A percentile compares a stretch with the other conserved stretches of the same genome.
Evolutionary conservation across 2,797 vertebrate genomes (phyloP).

Genomic region (Chromobotia macracanthus): DNA sequence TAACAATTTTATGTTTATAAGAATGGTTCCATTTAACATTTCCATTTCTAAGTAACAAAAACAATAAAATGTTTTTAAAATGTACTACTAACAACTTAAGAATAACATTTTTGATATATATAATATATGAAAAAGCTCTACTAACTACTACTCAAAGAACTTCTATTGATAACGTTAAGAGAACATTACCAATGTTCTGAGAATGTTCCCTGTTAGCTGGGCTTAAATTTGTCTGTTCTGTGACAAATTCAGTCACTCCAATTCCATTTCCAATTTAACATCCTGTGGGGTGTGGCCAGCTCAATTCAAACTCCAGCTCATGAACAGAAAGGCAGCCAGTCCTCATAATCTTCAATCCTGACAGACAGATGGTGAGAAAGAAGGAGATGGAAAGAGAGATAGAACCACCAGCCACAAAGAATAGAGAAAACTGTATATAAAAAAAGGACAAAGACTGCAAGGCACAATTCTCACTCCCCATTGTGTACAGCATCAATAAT

Average conservation of each 20-base stretch:
- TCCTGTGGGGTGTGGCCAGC: neutral
- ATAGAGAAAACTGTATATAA: slow-evolving; percentile 12
- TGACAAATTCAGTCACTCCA: neutral
- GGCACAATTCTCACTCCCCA: slow-evolving; percentile 45
- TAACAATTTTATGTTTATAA: too few species aligned
- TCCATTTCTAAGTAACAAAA: too few species aligned
- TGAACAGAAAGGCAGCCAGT: neutral
- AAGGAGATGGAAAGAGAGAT: slow-evolving; percentile 11
- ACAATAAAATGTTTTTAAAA: too few species aligned
- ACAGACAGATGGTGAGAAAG: slow-evolving; percentile 16
- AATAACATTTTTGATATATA: too few species aligned
- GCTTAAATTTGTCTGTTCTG: too few species aligned
- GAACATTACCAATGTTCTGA: too few species aligned
- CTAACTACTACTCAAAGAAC: too few species aligned
- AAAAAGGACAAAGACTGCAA: slow-evolving; percentile 45
- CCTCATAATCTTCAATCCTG: neutral
- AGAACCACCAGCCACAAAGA: slow-evolving; percentile 23
- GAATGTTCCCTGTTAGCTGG: too few species aligned
- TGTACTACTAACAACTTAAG: too few species aligned
- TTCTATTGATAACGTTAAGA: too few species aligned
- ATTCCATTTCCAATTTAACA: neutral
- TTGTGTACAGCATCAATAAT: slow-evolving; percentile 62
- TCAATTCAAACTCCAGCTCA: neutral
- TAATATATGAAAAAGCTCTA: too few species aligned
- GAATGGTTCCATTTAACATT: too few species aligned